Evolutionary conservation across 1,140 invertebrate species (phyloP).

Genomic region (Drosophila arizonae): DNA sequence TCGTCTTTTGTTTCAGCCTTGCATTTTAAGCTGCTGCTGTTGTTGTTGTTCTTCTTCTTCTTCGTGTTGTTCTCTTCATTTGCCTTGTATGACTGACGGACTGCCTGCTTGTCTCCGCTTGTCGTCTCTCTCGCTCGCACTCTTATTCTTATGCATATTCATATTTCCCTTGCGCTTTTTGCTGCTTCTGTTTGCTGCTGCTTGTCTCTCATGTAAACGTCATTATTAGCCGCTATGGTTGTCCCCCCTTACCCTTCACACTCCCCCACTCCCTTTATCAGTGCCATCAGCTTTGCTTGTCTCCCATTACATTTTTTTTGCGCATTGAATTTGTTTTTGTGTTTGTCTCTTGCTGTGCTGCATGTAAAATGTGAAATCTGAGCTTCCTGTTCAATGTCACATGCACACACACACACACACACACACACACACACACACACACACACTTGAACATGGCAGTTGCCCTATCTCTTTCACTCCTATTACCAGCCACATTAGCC

Average conservation of each 20-base stretch:
- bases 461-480: slow-evolving; percentile 2
- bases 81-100: slow-evolving; percentile 5
- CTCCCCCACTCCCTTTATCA: neutral
- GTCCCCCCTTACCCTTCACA: neutral
- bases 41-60: slow-evolving; percentile 8
- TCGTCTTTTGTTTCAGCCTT: slow-evolving; percentile 38
- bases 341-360: slow-evolving; percentile 30
- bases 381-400: slow-evolving; percentile 76
- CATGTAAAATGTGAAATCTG: slow-evolving; percentile 68
- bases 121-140: neutral
- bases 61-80: slow-evolving; percentile 18
- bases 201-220: slow-evolving; percentile 53
- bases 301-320: slow-evolving; percentile 46
- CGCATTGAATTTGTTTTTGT: slow-evolving; percentile 44
- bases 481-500: slow-evolving; percentile 29
- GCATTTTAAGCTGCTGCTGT: slow-evolving; percentile 11
- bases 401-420: slow-evolving; percentile 25
- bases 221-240: slow-evolving; percentile 45
- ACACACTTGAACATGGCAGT: slow-evolving; percentile 23
- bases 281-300: slow-evolving; percentile 14
- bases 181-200: slow-evolving; percentile 35
- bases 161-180: slow-evolving; percentile 60
- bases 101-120: neutral
- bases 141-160: slow-evolving; percentile 47
- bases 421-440: slow-evolving; percentile 32